Conservation (phyloP, 2,113 vertebrate species). For the Etheostoma spectabile region DNA sequence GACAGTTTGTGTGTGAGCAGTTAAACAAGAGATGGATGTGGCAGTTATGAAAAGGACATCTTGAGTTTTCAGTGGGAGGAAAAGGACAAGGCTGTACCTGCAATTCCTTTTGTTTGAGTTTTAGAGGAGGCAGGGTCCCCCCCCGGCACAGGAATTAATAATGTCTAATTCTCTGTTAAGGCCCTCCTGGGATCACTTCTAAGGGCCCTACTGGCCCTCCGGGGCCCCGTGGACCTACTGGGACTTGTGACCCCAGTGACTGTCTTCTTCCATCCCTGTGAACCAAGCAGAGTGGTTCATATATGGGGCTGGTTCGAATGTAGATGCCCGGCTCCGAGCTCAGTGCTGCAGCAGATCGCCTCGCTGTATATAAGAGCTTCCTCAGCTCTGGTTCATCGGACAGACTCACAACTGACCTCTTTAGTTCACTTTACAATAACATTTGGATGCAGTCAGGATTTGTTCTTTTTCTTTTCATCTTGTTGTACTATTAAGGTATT, state of each 20-base stretch:
- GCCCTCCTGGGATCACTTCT: conserved; percentile 83
- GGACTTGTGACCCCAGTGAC: conserved; percentile 90
- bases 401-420: conserved; percentile 60
- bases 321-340: conserved; percentile 50
- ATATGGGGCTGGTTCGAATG: not conserved
- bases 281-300: conserved; percentile 73
- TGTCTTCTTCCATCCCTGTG: conserved; percentile 85
- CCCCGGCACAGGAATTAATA: conserved; percentile 34
- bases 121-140: conserved; percentile 11
- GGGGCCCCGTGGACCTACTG: conserved; percentile 88
- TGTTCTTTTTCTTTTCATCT: conserved; percentile 22
- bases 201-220: conserved; percentile 85
- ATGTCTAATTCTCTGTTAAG: conserved; percentile 71
- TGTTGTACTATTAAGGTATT: conserved; percentile 61
- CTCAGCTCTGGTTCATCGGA: conserved; percentile 22
- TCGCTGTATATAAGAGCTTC: conserved; percentile 40
- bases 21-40: conserved; percentile 56
- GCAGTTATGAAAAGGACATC: conserved; percentile 60
- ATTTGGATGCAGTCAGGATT: conserved; percentile 50
- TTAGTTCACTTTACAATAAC: conserved; percentile 47
- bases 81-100: conserved; percentile 32
- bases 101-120: conserved; percentile 47
- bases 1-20: conserved; percentile 39
- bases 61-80: conserved; percentile 51
- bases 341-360: conserved; percentile 22